phyloP scores from a whole-genome alignment of 1,140 invertebrate species.

The Saccostrea cuccullata region DNA sequence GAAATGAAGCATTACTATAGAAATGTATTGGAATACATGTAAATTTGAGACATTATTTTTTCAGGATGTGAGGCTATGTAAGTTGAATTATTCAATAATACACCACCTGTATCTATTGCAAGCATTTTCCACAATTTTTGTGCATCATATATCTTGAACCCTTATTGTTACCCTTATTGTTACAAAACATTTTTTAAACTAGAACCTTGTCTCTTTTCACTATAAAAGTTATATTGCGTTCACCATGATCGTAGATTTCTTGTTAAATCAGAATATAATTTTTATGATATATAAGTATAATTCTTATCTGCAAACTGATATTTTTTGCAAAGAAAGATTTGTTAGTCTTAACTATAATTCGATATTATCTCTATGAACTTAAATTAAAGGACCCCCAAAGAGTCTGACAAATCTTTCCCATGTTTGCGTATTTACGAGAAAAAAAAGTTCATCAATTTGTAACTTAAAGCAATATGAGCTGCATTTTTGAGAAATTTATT shows the following conservation, averaged over 20 bases:
- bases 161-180: neutral
- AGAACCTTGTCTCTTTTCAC: neutral
- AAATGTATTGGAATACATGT: neutral
- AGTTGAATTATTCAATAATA: neutral
- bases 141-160: neutral
- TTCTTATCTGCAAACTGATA: neutral
- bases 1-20: neutral
- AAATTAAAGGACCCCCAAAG: too few relatives aligned
- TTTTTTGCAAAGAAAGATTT: neutral
- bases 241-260: neutral
- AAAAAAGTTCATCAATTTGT: too few relatives aligned
- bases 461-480: too few relatives aligned
- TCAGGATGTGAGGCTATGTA: neutral
- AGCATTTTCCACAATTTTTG: neutral
- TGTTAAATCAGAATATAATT: neutral
- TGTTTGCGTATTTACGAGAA: too few relatives aligned
- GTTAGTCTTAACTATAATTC: too few relatives aligned
- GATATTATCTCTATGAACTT: too few relatives aligned
- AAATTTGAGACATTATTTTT: neutral
- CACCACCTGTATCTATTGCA: neutral
- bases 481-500: too few relatives aligned
- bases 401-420: too few relatives aligned
- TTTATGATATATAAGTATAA: too few relatives aligned
- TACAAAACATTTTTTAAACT: neutral
- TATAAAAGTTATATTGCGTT: neutral